Evolutionary conservation across 2,888 invertebrate genomes (phyloP).

Genomic region (Craniophora ligustri): DNA sequence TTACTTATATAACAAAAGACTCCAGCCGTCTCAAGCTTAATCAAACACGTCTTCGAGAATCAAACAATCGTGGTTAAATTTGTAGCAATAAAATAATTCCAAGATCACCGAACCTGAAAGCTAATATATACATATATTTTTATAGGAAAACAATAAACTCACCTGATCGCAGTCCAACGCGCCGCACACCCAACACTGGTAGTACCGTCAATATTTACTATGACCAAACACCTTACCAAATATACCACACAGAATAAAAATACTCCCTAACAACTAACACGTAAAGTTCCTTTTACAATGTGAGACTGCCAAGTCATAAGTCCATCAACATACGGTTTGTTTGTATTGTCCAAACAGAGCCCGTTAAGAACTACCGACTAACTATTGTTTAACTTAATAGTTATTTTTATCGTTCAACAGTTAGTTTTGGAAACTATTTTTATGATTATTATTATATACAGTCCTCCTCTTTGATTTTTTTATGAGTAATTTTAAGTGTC

Average conservation of each 20-base stretch:
- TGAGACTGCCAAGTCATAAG: conserved; percentile 42
- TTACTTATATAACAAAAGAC: too few relatives aligned
- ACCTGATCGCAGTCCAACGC: conserved; percentile 56
- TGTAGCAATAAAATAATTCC: conserved; percentile 23
- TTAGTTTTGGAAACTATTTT: conserved; percentile 54
- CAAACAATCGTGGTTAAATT: conserved; percentile 8
- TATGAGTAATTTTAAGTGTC: conserved; percentile 2
- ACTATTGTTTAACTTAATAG: conserved; percentile 71
- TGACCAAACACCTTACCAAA: conserved; percentile 64
- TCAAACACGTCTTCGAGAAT: conserved; percentile 7
- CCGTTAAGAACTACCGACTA: conserved; percentile 62
- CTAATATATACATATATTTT: conserved; percentile 38
- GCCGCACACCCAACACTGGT: conserved; percentile 43
- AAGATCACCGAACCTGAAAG: conserved; percentile 8
- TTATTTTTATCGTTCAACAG: conserved; percentile 69
- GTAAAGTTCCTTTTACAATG: conserved; percentile 46
- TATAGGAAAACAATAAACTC: conserved; percentile 56
- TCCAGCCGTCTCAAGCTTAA: background rate
- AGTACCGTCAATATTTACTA: conserved; percentile 66
- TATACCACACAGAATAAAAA: conserved; percentile 44
- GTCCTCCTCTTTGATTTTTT: conserved; percentile 30
- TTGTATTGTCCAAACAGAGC: conserved; percentile 62
- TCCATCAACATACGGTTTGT: conserved; percentile 60
- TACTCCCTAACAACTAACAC: conserved; percentile 28
- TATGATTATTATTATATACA: conserved; percentile 61